Conservation (phyloP, 2,113 vertebrate genomes). For the Delphinapterus leucas region DNA sequence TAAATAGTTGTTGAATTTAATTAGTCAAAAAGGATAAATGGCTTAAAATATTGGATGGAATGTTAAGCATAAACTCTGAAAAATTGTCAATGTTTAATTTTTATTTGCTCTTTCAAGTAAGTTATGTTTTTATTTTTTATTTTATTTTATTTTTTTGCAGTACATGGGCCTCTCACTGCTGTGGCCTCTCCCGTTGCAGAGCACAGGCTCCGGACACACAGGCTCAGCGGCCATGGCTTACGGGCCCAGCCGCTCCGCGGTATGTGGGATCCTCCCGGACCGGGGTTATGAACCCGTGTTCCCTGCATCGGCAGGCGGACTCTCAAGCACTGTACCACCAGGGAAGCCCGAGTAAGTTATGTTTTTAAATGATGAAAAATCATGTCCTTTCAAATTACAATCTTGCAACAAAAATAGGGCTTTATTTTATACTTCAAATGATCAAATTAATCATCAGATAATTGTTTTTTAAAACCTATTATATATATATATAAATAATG, state of each 20-base stretch:
- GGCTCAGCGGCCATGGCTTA: too few species aligned
- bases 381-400: not conserved
- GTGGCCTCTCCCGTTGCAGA: too few species aligned
- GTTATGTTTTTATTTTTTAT: not conserved
- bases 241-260: too few species aligned
- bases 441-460: not conserved
- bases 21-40: not conserved
- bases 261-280: too few species aligned
- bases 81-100: not conserved
- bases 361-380: not conserved
- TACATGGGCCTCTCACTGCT: too few species aligned
- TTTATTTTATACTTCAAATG: not conserved
- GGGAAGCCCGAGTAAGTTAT: not conserved
- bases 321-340: too few species aligned
- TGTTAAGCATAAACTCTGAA: conserved; percentile 25
- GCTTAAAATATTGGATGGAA: not conserved
- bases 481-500: not conserved
- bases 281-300: too few species aligned
- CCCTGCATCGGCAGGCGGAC: too few species aligned
- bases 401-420: not conserved
- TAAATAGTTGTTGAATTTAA: not conserved
- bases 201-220: too few species aligned
- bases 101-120: not conserved
- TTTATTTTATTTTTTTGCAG: too few species aligned
- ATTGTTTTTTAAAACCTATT: not conserved